These are phyloP conservation scores for Spongilla lacustris DNA, from an alignment of 37 sponge, comb jelly and placozoan genomes.

Conservation along the genomic window DNA sequence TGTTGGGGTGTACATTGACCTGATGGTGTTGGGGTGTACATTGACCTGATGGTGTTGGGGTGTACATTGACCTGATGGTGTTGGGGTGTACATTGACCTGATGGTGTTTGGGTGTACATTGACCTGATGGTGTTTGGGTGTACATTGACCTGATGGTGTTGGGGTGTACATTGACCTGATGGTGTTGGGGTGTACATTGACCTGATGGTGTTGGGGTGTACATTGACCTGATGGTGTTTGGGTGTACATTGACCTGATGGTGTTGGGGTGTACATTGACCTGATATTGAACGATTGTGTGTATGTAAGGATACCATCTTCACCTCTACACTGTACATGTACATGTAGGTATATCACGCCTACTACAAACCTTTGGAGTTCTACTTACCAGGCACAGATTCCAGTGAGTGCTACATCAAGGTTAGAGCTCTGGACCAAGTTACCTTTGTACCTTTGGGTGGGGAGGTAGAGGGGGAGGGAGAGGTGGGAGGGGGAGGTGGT, in stretches of 20 bases:
- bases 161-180: not conserved
- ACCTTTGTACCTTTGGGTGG: no score
- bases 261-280: conserved; percentile 5
- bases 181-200: not conserved
- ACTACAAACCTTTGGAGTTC: conserved; percentile 70
- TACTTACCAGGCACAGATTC: conserved; percentile 47
- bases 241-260: not conserved
- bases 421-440: not conserved
- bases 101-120: conserved; percentile 13
- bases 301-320: conserved; percentile 77
- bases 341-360: conserved; percentile 77
- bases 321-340: not conserved
- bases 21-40: not conserved
- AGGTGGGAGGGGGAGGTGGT: not conserved
- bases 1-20: no score
- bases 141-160: not conserved
- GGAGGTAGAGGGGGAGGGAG: not conserved
- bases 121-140: no score
- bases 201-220: conserved; percentile 4
- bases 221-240: not conserved
- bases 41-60: not conserved
- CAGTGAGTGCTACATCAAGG: conserved; percentile 73
- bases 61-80: conserved; percentile 3
- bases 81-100: conserved; percentile 11
- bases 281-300: not conserved